phyloP scores from a whole-genome alignment of 2,888 invertebrate species.

The Drosophila pseudotakahashii region DNA sequence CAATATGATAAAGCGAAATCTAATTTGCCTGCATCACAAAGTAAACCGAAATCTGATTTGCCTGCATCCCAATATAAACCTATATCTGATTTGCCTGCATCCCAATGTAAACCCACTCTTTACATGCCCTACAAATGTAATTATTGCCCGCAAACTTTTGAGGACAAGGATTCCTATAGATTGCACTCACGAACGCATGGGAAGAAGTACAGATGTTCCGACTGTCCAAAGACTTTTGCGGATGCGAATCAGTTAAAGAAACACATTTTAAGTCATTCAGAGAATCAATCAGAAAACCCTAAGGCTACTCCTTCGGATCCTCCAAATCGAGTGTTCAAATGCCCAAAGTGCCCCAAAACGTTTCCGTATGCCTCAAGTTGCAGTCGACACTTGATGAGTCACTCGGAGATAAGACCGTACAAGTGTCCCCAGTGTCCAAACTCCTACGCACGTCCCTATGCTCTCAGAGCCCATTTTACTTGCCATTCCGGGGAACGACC shows the following conservation, averaged over 20 bases:
- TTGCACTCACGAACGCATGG: not conserved
- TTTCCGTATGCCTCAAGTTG: conserved; percentile 1
- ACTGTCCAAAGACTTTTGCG: not conserved
- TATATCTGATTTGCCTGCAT: not conserved
- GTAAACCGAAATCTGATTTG: not conserved
- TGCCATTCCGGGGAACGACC: not conserved
- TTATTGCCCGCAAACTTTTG: not conserved
- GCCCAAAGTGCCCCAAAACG: not conserved
- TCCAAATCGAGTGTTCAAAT: not conserved
- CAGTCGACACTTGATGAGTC: not conserved
- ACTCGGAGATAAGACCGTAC: not conserved
- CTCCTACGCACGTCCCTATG: conserved; percentile 1
- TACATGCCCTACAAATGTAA: conserved; percentile 6
- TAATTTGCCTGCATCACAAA: not conserved
- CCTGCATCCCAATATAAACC: not conserved
- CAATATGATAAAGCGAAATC: not conserved
- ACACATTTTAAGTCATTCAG: not conserved
- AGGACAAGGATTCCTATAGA: not conserved
- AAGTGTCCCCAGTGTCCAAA: not conserved
- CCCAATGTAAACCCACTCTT: not conserved
- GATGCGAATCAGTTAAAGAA: not conserved
- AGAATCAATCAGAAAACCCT: not conserved
- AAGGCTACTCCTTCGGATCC: not conserved
- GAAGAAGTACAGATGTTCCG: not conserved
- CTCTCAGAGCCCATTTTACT: not conserved